Evolutionary conservation across 2,888 invertebrate genomes (phyloP), one percentile per base, ranked within the genome.

Genomic region (Polia nebulosa): DNA sequence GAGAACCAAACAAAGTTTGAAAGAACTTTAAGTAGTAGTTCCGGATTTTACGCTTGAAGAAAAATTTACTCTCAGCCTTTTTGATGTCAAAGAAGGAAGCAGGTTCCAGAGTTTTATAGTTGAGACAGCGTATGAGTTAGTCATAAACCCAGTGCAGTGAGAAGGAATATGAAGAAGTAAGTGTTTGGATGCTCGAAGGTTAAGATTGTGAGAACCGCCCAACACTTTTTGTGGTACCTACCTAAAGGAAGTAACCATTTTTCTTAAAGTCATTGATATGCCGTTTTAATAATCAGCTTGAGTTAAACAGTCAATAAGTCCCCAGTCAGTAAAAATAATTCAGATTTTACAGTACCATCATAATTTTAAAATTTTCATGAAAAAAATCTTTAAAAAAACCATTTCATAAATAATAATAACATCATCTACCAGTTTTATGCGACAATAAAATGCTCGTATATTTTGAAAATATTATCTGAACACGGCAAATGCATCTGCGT

Each of bases 401-500:
- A 64, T 44, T 80, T 61, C 52, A 60, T 62, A 63, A 69, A 67
- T 56, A 78, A 78, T 78, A 68, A 81, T 69, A 60, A 53, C 57
- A 77, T 53, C 44, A 62, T 55, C 49, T 36, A 32, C 32, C 75
- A 55, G 47, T 55, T 80, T 80, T 82, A 80, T 47, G 72, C 65
- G 62, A 68, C 60, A 80, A 66, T 82, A 78, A 83, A 74, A 70
- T 47, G 61, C 51, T 67, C 63, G 60, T 80, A 75, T 74, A 72
- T 76, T 69, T 63, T 68, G 61, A 52, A 66, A 58, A 73, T 75
- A 62, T 72, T 49, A 45, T 61, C 34, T 61, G 56, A 56, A 72
- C 80, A 73, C 60, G 57, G 59, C 29, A 72, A 82, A 80, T 84
- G 75, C 71, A 77, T 78, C 65, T 71, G 70, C 53, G 58, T 72